Percentiles rank a stretch among this genome's conserved stretches.
These are phyloP conservation scores for Oceanodroma leucorhoa DNA, from an alignment of 2,797 vertebrate species.

Conservation along the genomic window DNA sequence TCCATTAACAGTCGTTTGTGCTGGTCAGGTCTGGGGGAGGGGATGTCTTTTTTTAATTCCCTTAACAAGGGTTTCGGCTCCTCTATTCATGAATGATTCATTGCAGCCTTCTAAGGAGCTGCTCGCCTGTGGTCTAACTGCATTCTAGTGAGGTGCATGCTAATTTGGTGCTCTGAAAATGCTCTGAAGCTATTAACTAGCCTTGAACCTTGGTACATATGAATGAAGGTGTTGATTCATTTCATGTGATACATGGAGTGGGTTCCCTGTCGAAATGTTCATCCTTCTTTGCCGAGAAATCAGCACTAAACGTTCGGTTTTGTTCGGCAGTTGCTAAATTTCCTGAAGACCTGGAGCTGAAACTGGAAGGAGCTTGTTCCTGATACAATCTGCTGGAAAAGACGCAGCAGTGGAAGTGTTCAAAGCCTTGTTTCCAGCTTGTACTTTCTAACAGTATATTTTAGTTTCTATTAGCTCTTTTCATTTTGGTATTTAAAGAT, in stretches of 20 bases:
- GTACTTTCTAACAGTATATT: neutral
- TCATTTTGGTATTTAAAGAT: neutral
- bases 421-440: neutral
- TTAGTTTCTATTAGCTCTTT: neutral
- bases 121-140: neutral
- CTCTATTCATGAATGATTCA: neutral
- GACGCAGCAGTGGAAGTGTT: neutral
- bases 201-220: accelerated
- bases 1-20: accelerated
- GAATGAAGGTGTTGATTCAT: neutral
- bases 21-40: neutral
- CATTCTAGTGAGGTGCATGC: neutral
- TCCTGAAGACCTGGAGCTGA: neutral
- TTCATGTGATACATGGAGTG: accelerated
- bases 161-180: neutral
- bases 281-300: neutral
- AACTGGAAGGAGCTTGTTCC: neutral
- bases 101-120: neutral
- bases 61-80: neutral
- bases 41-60: neutral
- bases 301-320: accelerated
- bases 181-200: neutral
- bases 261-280: neutral
- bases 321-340: neutral
- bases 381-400: neutral